A percentile compares a stretch with the other conserved stretches of the same genome.
These are phyloP conservation scores for Butastur rufipennis DNA, from an alignment of 2,113 vertebrate species.

Conservation along the genomic window DNA sequence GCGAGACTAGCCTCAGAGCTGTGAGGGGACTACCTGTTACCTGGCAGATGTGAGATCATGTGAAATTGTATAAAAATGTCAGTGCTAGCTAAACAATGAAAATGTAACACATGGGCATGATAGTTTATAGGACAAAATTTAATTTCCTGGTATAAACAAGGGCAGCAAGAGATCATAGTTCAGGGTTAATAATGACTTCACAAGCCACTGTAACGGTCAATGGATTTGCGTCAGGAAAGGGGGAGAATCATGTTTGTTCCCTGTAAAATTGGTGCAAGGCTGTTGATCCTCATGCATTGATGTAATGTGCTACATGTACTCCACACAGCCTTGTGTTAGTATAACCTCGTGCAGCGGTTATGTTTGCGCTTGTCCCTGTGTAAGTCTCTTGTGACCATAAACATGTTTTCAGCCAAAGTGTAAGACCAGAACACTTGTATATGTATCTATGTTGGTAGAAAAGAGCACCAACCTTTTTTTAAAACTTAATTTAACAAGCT, in stretches of 20 bases:
- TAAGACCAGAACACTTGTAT: not conserved
- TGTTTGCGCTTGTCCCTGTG: not conserved
- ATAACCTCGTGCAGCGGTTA: not conserved
- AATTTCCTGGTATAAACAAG: not conserved
- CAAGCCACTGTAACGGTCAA: not conserved
- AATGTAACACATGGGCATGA: not conserved
- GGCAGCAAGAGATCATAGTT: constrained; percentile 9
- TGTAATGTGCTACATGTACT: not conserved
- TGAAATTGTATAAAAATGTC: not conserved
- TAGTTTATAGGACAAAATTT: not conserved
- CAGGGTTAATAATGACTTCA: constrained; percentile 41
- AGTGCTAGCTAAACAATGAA: not conserved
- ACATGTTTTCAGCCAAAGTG: not conserved
- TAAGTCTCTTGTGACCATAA: not conserved
- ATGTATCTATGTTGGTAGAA: not conserved
- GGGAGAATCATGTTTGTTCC: not conserved
- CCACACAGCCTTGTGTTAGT: not conserved
- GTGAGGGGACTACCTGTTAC: not conserved
- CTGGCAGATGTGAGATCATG: not conserved
- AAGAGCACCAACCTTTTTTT: not conserved
- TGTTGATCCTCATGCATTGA: not conserved
- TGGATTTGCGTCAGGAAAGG: not conserved
- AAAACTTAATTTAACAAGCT: not conserved
- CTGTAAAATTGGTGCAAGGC: not conserved
- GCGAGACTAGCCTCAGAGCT: not conserved